Base-by-base conservation (phyloP, 1,140 invertebrate species). In the Euwallacea similis region DNA sequence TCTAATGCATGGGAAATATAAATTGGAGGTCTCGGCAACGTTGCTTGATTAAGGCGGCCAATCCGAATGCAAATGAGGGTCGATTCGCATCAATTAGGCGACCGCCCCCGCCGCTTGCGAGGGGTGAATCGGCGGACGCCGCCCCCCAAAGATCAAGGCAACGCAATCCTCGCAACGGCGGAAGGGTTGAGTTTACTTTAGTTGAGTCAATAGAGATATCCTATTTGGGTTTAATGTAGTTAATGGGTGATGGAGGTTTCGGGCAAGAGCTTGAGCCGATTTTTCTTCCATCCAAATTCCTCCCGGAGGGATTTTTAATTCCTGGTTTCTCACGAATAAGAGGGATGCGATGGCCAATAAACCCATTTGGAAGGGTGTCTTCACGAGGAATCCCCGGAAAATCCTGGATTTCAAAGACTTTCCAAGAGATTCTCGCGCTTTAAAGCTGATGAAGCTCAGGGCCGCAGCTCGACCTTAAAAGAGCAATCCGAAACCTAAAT, bases 61-160 rank as follows among this genome's bases (percentile, higher is more conserved):
- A 72, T 72, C 71, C 71, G 71, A 66, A 72, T 72, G 71, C 71
- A 72, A 72, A 72, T 72, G 71, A 72, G 71, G 11, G 44, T 56
- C 69, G 54, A 63, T 71, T 71, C 69, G 69, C 69, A 71, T 71
- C 64, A 71, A 71, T 71, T 71, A 71, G 69, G 69, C 69, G 69
- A 66, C 69, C 54, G 53, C 46, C 56, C 63, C 42, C 55, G 15
- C 42, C 41, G 44, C 2, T 56, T 69, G 46, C 69, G 33, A 63
- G 64, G 71, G 71, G 56, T 41, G 47, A 56, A 61, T 42, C 44
- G 43, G 50, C 43, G 55, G 60, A 67, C 71, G 47, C 64, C 65
- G 63, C 69, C 71, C 68, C 69, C 55, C 56, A 72, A 67, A 72
- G 66, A 72, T 68, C 69, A 71, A 66, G 69, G 69, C 60, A 71